phyloP scores from a whole-genome alignment of 2,888 invertebrate genomes.

The Thymelicus sylvestris region DNA sequence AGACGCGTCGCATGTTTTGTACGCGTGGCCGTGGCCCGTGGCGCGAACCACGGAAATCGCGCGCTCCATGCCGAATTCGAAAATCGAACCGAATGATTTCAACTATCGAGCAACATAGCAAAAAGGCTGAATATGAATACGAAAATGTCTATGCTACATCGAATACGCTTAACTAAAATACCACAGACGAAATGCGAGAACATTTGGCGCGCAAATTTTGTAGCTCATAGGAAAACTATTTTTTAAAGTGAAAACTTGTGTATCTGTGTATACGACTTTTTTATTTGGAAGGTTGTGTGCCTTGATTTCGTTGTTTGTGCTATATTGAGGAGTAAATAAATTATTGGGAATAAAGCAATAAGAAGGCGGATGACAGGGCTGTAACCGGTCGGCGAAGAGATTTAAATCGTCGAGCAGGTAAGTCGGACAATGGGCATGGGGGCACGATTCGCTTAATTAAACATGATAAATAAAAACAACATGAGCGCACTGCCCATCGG shows the following conservation, averaged over 20 bases:
- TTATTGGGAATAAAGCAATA: conserved; percentile 61
- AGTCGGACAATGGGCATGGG: conserved; percentile 77
- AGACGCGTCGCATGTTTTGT: conserved; percentile 64
- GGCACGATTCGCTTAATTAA: conserved; percentile 78
- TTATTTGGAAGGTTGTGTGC: conserved; percentile 44
- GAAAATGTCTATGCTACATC: conserved; percentile 12
- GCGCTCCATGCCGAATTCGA: conserved; percentile 48
- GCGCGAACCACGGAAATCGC: conserved; percentile 58
- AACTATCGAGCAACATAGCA: conserved; percentile 30
- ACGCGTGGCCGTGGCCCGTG: conserved; percentile 52
- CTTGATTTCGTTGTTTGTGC: conserved; percentile 60
- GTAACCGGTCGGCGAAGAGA: conserved; percentile 69
- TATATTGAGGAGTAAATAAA: conserved; percentile 67
- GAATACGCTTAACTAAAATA: conserved; percentile 8
- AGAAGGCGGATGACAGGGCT: conserved; percentile 65
- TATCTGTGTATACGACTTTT: conserved; percentile 25
- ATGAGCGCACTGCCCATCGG: conserved; percentile 49
- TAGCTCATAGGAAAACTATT: conserved; percentile 30
- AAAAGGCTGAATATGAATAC: conserved; percentile 24
- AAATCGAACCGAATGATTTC: conserved; percentile 57
- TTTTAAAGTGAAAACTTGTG: conserved; percentile 38
- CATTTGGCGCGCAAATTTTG: conserved; percentile 33
- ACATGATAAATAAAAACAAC: conserved; percentile 71
- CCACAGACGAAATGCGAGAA: neutral
- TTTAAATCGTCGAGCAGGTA: conserved; percentile 75